phyloP scores from a whole-genome alignment of 2,888 invertebrate genomes.

The Chironomus riparius region DNA sequence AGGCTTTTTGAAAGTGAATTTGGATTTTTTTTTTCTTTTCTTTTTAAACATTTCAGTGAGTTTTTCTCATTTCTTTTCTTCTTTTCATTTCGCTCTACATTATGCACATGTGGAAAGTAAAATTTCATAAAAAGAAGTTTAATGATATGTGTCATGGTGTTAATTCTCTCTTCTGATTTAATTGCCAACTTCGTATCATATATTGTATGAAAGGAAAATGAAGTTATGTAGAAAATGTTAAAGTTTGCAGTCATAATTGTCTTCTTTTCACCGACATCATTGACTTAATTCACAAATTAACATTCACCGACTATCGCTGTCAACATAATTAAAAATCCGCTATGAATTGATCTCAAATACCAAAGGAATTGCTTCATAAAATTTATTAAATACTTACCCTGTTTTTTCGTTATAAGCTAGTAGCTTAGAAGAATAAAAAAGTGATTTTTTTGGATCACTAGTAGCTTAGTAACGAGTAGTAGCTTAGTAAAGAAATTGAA shows the following conservation, averaged over 20 bases:
- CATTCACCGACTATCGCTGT: too few relatives aligned
- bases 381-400: background rate
- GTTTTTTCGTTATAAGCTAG: too few relatives aligned
- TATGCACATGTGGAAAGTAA: background rate
- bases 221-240: background rate
- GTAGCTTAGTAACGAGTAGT: too few relatives aligned
- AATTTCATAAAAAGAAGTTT: background rate
- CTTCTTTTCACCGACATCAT: too few relatives aligned
- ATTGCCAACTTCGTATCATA: background rate
- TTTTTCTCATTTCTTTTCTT: background rate
- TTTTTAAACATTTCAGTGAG: background rate
- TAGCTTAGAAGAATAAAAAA: too few relatives aligned
- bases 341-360: background rate
- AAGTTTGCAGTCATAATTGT: background rate
- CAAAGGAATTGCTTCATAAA: background rate
- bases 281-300: too few relatives aligned
- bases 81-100: background rate
- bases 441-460: too few relatives aligned
- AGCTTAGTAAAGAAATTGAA: too few relatives aligned
- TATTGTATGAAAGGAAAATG: background rate
- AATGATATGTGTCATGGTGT: background rate
- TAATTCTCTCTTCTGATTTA: background rate
- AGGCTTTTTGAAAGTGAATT: constrained; percentile 8
- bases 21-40: background rate
- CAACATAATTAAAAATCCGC: too few relatives aligned